Base-by-base conservation (phyloP, 2,113 vertebrate genomes). In the Empidonax traillii region DNA sequence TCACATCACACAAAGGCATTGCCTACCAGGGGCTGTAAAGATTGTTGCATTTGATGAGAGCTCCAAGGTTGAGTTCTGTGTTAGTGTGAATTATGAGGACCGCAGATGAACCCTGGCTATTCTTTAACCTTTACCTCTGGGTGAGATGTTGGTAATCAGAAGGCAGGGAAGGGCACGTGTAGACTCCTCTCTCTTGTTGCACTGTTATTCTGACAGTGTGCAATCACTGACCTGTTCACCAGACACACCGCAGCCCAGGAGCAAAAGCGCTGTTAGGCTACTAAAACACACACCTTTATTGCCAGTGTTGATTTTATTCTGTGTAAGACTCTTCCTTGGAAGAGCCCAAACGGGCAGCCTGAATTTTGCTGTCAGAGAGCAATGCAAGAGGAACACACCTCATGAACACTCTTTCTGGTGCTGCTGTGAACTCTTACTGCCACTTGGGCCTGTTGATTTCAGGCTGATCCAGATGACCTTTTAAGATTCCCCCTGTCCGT, bases 141-240 rank as follows among this genome's bases (percentile, higher is more conserved):
- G 1, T 14, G 22, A 9, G 51, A 6, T 58, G 9, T 30, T 62
- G n/a, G 7, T 58, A 21, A 27, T 63, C 30, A 35, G 7, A 4
- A 23, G 23, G 10, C 18, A 44, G 16, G 22, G 43, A 39, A 27
- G 13, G 20, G 23, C 5, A 28, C 0, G 1, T 27, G 25, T 23
- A 28, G 39, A 24, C 3, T 4, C 8, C 0, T 17, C 14, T 55
- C 1, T 81, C 10, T 6, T 3, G 0, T 20, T 52, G 14, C 46
- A 4, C 49, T 73, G 24, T 0, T 72, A 1, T 31, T 35, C 16
- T 33, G 28, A 15, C 10, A 41, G 7, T 3, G 33, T 15, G 33
- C 18, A 47, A 39, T 28, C 41, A 15, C 23, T 56, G 3, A 20
- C 27, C 56, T 25, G 35, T 51, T 46, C 25, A 7, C 41, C n/a